Evolutionary conservation across 2,797 vertebrate species (phyloP).

Genomic region (Trematomus bernacchii): DNA sequence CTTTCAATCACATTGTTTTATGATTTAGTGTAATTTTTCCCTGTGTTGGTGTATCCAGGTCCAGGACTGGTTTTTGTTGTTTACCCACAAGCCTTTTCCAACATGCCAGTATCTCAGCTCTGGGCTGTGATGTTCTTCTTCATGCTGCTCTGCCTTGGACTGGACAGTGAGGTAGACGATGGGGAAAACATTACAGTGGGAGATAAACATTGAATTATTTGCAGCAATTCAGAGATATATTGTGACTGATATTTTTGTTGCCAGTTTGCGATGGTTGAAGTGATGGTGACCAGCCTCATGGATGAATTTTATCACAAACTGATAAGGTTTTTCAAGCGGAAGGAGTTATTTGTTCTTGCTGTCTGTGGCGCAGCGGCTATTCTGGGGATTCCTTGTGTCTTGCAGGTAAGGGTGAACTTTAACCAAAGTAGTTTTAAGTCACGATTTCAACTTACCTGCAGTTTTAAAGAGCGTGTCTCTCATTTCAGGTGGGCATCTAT

Average conservation of each 20-base stretch:
- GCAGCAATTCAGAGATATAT: background rate
- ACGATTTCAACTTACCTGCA: background rate
- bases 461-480: constrained; percentile 18
- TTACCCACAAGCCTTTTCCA: constrained; percentile 88
- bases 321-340: constrained; percentile 73
- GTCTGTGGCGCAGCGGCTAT: constrained; percentile 75
- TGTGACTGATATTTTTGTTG: background rate
- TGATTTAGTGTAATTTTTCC: background rate
- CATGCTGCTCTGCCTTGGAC: constrained; percentile 86
- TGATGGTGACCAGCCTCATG: constrained; percentile 86
- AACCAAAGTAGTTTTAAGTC: background rate
- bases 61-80: constrained; percentile 85
- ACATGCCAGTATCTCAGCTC: constrained; percentile 86
- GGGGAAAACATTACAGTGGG: background rate
- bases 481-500: constrained; percentile 84
- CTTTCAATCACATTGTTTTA: background rate
- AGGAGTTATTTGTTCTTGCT: constrained; percentile 83
- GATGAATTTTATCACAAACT: constrained; percentile 72
- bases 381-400: constrained; percentile 84
- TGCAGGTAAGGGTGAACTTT: constrained; percentile 78
- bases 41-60: constrained; percentile 65
- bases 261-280: constrained; percentile 89
- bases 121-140: constrained; percentile 87
- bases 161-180: constrained; percentile 84
- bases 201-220: background rate